Conservation (phyloP, 2,888 invertebrate species). For the Sphecodes monilicornis region DNA sequence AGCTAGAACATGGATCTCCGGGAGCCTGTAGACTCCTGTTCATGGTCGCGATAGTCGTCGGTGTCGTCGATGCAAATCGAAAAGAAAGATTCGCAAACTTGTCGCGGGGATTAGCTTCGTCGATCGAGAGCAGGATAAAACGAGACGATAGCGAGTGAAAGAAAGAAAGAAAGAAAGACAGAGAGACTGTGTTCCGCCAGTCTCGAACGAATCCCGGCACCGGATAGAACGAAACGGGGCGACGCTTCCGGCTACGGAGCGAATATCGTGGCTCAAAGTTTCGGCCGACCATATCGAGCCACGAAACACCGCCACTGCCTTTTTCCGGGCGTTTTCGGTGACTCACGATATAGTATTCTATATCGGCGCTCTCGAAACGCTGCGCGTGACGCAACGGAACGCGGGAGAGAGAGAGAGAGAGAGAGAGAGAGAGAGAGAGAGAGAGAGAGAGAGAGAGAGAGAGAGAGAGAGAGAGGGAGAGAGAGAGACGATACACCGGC, state of each 20-base stretch:
- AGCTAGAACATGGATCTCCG: not conserved
- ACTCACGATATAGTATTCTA: constrained; percentile 1
- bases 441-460: too few relatives aligned
- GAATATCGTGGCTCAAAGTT: not conserved
- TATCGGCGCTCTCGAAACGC: constrained; percentile 18
- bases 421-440: too few relatives aligned
- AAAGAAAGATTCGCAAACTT: not conserved
- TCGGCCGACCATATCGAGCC: constrained; percentile 30
- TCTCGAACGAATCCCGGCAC: not conserved
- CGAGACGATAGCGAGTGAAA: not conserved
- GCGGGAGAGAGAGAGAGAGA: too few relatives aligned
- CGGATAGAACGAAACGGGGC: not conserved
- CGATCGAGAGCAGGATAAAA: not conserved
- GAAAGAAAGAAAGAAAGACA: not conserved
- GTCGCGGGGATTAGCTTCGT: constrained; percentile 3
- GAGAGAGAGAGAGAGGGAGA: too few relatives aligned
- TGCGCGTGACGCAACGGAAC: not conserved
- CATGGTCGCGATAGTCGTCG: not conserved
- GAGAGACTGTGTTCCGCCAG: not conserved
- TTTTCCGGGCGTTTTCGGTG: constrained; percentile 32
- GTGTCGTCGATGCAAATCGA: not conserved
- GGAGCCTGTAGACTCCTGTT: not conserved
- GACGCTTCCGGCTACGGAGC: constrained; percentile 18
- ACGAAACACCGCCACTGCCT: constrained; percentile 31
- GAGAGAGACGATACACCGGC: not conserved